Conservation (phyloP, 1,140 invertebrate species). For the Lepeophtheirus salmonis region DNA sequence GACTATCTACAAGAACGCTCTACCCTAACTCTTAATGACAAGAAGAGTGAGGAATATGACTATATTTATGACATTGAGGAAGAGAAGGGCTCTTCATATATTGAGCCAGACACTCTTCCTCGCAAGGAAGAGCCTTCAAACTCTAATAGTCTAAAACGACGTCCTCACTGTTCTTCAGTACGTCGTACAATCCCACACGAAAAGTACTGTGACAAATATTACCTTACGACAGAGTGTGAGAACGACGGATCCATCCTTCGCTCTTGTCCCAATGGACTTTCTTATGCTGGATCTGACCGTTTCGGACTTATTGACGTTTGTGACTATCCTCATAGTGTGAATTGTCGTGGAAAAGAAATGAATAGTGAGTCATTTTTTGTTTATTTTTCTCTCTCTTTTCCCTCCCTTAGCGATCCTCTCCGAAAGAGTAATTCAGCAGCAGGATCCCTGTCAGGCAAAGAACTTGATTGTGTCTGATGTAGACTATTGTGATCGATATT, state of each 20-base stretch:
- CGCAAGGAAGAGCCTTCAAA: too few relatives aligned
- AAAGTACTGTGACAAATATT: conserved; percentile 30
- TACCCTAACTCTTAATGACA: neutral
- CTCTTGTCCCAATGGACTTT: conserved; percentile 31
- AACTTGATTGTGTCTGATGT: conserved; percentile 48
- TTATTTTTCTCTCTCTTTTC: conserved; percentile 18
- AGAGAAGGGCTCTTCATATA: too few relatives aligned
- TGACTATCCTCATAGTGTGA: conserved; percentile 30
- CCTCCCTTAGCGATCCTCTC: conserved; percentile 25
- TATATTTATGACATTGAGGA: too few relatives aligned
- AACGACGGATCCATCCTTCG: conserved; percentile 26
- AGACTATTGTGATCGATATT: conserved; percentile 66
- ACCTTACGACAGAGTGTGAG: conserved; percentile 24
- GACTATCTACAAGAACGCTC: too few relatives aligned
- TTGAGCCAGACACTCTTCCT: too few relatives aligned
- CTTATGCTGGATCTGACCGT: conserved; percentile 26
- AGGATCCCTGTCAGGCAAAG: conserved; percentile 57
- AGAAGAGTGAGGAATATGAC: neutral
- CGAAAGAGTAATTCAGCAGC: conserved; percentile 29
- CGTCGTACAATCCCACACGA: conserved; percentile 25
- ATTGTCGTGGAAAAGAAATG: conserved; percentile 26
- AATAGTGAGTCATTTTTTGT: conserved; percentile 25
- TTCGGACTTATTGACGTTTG: conserved; percentile 27
- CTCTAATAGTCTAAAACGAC: neutral
- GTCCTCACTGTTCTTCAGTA: conserved; percentile 22